A percentile compares a stretch with the other conserved stretches of the same genome.
phyloP scores from a whole-genome alignment of 2,888 invertebrate genomes.

The Hypomecis punctinalis region DNA sequence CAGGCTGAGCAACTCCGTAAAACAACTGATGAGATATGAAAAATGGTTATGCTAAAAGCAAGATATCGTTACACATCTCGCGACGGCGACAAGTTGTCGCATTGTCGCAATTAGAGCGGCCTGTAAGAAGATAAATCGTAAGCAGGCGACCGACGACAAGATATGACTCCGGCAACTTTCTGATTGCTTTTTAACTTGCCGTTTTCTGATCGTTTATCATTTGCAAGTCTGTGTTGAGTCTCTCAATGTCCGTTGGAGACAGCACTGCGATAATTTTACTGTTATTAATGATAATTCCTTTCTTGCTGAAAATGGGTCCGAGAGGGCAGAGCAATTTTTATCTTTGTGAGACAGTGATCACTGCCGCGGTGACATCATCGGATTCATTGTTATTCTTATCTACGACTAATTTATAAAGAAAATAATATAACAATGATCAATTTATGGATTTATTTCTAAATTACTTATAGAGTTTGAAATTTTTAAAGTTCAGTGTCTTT shows the following conservation, averaged over 20 bases:
- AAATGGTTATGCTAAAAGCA: slow-evolving; percentile 27
- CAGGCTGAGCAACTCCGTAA: not conserved
- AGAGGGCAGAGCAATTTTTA: not conserved
- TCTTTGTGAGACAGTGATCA: not conserved
- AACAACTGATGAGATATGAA: slow-evolving; percentile 14
- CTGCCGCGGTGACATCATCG: not conserved
- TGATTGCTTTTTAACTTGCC: slow-evolving; percentile 55
- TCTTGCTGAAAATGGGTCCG: slow-evolving; percentile 18
- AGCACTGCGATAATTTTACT: slow-evolving; percentile 29
- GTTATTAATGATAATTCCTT: slow-evolving; percentile 21
- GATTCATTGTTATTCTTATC: not conserved
- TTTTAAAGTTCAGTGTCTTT: too few species aligned
- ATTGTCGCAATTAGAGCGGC: slow-evolving; percentile 62
- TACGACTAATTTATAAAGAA: not conserved
- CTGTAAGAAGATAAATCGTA: slow-evolving; percentile 55
- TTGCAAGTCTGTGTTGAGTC: slow-evolving; percentile 32
- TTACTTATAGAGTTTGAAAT: too few species aligned
- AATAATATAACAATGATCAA: too few species aligned
- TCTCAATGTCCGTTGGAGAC: slow-evolving; percentile 32
- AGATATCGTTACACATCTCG: slow-evolving; percentile 33
- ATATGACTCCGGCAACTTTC: slow-evolving; percentile 52
- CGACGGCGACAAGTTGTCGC: slow-evolving; percentile 57
- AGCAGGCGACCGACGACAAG: slow-evolving; percentile 45
- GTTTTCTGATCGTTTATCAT: slow-evolving; percentile 56
- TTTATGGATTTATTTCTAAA: too few species aligned